Percentiles rank a stretch among this genome's conserved stretches.
Evolutionary conservation across 2,113 vertebrate genomes (phyloP).

Genomic region (Uropsilus gracilis): DNA sequence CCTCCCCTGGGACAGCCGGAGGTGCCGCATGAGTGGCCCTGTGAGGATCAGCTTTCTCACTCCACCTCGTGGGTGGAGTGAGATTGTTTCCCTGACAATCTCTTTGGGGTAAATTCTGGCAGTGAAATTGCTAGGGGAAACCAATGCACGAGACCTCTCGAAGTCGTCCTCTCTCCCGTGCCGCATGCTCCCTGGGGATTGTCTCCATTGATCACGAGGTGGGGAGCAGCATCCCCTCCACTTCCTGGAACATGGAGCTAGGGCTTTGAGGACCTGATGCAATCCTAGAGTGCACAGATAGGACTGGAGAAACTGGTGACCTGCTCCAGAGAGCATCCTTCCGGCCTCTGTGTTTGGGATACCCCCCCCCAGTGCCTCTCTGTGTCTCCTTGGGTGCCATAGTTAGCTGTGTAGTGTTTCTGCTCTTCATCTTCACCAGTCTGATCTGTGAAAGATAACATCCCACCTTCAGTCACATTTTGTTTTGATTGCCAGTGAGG

Average conservation of each 20-base stretch:
- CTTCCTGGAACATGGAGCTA: neutral
- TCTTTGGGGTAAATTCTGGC: neutral
- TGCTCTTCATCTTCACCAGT: neutral
- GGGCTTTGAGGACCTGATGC: neutral
- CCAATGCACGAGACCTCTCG: neutral
- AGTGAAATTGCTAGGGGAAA: neutral
- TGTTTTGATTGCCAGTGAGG: neutral
- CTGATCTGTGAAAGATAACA: neutral
- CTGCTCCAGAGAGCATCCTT: neutral
- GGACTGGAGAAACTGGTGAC: neutral
- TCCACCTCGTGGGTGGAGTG: neutral
- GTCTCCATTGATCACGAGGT: neutral
- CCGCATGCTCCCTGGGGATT: neutral
- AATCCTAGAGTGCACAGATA: neutral
- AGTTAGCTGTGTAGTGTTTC: neutral
- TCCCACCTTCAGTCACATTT: neutral
- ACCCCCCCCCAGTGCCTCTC: neutral
- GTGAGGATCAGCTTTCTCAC: neutral
- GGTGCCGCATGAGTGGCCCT: fast-evolving
- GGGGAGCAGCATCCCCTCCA: neutral
- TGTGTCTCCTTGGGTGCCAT: neutral
- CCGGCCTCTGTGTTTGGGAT: neutral
- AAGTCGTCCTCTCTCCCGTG: neutral
- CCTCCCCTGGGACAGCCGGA: fast-evolving
- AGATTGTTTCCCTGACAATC: neutral